Conservation (phyloP, 2,113 vertebrate genomes). For the Salvelinus namaycush region DNA sequence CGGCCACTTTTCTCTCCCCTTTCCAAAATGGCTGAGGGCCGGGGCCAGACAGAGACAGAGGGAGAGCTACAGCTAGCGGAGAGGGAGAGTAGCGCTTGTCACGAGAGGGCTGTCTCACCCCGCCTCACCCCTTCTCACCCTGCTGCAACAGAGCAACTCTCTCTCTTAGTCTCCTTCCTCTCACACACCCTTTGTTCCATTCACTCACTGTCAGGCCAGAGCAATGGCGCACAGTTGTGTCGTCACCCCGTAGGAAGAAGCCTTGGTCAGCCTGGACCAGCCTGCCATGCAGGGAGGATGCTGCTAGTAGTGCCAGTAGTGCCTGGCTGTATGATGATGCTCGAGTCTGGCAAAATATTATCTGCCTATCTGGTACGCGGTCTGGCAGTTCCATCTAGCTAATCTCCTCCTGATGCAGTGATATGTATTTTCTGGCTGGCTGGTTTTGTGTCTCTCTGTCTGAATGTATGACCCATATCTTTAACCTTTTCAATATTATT, state of each 20-base stretch:
- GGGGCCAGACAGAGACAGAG: constrained; percentile 44
- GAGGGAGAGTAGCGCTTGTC: constrained; percentile 60
- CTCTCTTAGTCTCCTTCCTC: constrained; percentile 43
- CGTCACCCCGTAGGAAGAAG: constrained; percentile 44
- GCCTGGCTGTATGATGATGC: background rate
- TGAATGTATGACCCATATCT: background rate
- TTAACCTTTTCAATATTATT: too few relatives aligned
- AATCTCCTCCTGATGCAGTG: constrained; percentile 3
- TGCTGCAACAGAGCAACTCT: constrained; percentile 45
- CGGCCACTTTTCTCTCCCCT: constrained; percentile 60
- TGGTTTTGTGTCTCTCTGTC: background rate
- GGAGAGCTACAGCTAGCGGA: constrained; percentile 54
- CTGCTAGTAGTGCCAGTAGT: constrained; percentile 11
- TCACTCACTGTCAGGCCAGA: constrained; percentile 64
- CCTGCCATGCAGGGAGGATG: constrained; percentile 33
- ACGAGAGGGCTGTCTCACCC: constrained; percentile 57
- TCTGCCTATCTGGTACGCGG: constrained; percentile 27
- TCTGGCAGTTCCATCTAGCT: constrained; percentile 23
- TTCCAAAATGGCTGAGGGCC: constrained; percentile 80
- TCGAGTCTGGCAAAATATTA: constrained; percentile 8
- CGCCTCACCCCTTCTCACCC: background rate
- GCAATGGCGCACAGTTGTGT: constrained; percentile 59
- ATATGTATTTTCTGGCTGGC: constrained; percentile 17
- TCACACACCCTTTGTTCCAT: constrained; percentile 75
- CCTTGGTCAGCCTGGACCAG: constrained; percentile 17